phyloP scores from a whole-genome alignment of 2,888 invertebrate species.

The Eupithecia pulchellata region DNA sequence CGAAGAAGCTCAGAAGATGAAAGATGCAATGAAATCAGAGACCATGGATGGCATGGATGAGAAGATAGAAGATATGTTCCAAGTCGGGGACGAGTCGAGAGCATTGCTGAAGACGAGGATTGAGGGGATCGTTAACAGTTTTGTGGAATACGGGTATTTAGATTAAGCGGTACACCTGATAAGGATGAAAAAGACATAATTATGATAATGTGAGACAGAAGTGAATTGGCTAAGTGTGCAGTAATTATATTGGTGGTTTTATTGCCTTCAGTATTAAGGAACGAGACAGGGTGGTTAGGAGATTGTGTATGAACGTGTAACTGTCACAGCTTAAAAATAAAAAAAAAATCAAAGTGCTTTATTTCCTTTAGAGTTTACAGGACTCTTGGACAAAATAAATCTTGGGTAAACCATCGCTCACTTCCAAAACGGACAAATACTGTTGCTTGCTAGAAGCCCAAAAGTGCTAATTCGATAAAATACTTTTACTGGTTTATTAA shows the following conservation, averaged over 20 bases:
- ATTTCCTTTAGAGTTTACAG: no score
- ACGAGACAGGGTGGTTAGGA: no score
- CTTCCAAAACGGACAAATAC: no score
- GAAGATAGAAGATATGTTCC: not conserved
- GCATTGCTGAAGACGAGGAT: not conserved
- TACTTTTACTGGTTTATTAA: no score
- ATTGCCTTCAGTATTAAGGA: not conserved
- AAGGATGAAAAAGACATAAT: not conserved
- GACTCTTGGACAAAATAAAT: no score
- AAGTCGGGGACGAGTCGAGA: not conserved
- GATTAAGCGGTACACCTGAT: not conserved
- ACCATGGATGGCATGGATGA: not conserved
- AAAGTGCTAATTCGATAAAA: no score
- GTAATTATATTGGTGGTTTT: not conserved
- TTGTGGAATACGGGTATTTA: not conserved
- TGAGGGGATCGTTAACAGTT: not conserved
- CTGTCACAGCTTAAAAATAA: no score
- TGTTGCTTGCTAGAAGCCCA: no score
- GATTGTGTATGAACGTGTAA: no score
- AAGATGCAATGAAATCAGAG: conserved; percentile 11
- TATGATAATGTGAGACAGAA: not conserved
- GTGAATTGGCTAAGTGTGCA: not conserved
- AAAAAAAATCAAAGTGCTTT: no score
- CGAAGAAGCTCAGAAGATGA: conserved; percentile 46
- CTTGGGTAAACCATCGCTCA: no score